Conservation (phyloP, 1,140 invertebrate genomes). For the Cotesia chilonis region DNA sequence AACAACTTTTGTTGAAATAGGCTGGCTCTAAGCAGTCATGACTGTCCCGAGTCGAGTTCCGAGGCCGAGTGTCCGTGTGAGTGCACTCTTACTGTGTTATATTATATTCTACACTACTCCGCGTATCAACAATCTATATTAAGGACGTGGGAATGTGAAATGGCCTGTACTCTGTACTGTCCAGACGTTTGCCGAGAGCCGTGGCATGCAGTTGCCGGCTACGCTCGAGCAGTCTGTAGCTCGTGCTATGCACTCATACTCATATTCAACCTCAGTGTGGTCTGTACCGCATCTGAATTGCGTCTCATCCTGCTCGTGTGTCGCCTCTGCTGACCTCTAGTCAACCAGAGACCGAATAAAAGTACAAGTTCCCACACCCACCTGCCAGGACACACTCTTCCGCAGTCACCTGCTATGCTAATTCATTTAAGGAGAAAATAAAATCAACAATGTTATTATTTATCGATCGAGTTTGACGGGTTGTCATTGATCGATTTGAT, state of each 20-base stretch:
- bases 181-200: slow-evolving; percentile 34
- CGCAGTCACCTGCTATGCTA: slow-evolving; percentile 14
- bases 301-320: too few relatives aligned
- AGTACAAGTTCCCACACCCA: slow-evolving; percentile 31
- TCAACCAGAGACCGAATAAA: background rate
- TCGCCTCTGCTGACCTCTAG: background rate
- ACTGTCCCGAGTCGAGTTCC: slow-evolving; percentile 14
- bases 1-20: background rate
- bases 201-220: slow-evolving; percentile 19
- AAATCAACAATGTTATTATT: too few relatives aligned
- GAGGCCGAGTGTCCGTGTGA: slow-evolving; percentile 19
- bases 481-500: too few relatives aligned
- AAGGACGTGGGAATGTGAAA: slow-evolving; percentile 59
- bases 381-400: slow-evolving; percentile 29
- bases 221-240: slow-evolving; percentile 1
- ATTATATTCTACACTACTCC: background rate
- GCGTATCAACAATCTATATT: slow-evolving; percentile 56
- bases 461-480: too few relatives aligned
- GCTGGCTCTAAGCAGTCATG: background rate
- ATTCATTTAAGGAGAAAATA: too few relatives aligned
- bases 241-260: background rate
- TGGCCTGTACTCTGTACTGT: slow-evolving; percentile 41
- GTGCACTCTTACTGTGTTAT: slow-evolving; percentile 3
- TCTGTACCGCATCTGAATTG: too few relatives aligned
- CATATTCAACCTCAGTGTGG: too few relatives aligned